These are phyloP conservation scores for Drosophila infuscata DNA, from an alignment of 2,888 invertebrate genomes.

Conservation along the genomic window DNA sequence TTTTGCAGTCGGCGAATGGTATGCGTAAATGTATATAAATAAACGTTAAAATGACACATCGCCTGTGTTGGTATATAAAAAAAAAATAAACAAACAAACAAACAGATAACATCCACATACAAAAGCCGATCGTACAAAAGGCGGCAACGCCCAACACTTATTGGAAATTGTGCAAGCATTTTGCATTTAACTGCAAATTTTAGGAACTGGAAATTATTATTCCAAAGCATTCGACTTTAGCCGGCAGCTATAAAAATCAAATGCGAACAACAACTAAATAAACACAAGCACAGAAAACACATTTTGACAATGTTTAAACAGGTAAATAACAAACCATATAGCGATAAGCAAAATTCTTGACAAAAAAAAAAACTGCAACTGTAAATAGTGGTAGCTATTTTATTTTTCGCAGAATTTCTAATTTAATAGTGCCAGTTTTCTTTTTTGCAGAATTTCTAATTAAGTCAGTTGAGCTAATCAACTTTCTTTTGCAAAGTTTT, in stretches of 20 bases:
- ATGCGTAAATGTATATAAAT: background rate
- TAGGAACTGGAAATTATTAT: background rate
- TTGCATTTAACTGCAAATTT: background rate
- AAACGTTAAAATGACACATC: slow-evolving; percentile 17
- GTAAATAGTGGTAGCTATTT: background rate
- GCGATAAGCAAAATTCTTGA: slow-evolving; percentile 21
- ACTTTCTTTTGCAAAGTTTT: slow-evolving; percentile 21
- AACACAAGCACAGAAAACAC: slow-evolving; percentile 2
- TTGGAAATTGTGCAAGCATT: background rate
- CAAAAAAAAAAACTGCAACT: background rate
- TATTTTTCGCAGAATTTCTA: slow-evolving; percentile 2
- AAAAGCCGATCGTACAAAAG: slow-evolving; percentile 2
- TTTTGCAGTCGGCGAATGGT: background rate
- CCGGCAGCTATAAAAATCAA: background rate
- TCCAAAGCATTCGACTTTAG: background rate
- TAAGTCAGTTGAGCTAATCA: slow-evolving; percentile 11
- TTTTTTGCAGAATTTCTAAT: slow-evolving; percentile 9
- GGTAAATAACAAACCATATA: slow-evolving; percentile 1
- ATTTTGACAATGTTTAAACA: slow-evolving; percentile 6
- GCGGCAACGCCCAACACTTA: background rate
- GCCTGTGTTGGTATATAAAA: background rate
- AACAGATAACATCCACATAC: background rate
- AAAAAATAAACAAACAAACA: background rate
- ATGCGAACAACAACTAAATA: slow-evolving; percentile 2
- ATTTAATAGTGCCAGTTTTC: background rate